Percentiles rank a stretch among this genome's conserved stretches.
phyloP scores from a whole-genome alignment of 2,888 invertebrate genomes.

The Chymomyza fuscimana region DNA sequence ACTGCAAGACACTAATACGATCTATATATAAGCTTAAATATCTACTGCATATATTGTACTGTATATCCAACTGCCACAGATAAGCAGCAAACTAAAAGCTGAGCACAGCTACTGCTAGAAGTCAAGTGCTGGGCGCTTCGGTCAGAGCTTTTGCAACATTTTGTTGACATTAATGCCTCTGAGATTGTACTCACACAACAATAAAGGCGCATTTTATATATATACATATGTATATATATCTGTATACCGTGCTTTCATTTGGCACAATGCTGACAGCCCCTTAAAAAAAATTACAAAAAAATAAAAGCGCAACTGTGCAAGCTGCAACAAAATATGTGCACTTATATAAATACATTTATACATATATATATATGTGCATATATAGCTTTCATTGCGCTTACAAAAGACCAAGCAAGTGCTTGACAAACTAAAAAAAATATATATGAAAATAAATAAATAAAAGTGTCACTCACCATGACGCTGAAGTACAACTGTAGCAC shows the following conservation, averaged over 20 bases:
- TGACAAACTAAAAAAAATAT: conserved; percentile 30
- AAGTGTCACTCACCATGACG: conserved; percentile 61
- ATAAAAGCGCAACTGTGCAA: conserved; percentile 49
- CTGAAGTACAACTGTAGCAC: conserved; percentile 42
- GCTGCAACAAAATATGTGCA: conserved; percentile 32
- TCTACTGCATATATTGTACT: not conserved
- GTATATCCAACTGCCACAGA: not conserved
- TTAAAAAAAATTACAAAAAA: not conserved
- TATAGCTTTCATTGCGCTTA: not conserved
- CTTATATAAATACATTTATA: conserved; percentile 9
- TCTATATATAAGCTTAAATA: not conserved
- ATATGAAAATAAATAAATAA: conserved; percentile 46
- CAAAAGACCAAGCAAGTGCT: conserved; percentile 24
- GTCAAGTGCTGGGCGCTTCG: conserved; percentile 20
- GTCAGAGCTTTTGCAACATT: conserved; percentile 31
- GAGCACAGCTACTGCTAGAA: not conserved
- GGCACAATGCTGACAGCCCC: not conserved
- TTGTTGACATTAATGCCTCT: conserved; percentile 65
- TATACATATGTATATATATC: too few species aligned
- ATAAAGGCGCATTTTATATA: not conserved
- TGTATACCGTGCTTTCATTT: conserved; percentile 1
- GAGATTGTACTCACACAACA: conserved; percentile 21
- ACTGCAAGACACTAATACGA: not conserved
- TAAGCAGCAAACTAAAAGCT: not conserved
- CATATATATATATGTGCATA: not conserved